Base-by-base conservation (phyloP, 2,113 vertebrate genomes). In the Vidua macroura region DNA sequence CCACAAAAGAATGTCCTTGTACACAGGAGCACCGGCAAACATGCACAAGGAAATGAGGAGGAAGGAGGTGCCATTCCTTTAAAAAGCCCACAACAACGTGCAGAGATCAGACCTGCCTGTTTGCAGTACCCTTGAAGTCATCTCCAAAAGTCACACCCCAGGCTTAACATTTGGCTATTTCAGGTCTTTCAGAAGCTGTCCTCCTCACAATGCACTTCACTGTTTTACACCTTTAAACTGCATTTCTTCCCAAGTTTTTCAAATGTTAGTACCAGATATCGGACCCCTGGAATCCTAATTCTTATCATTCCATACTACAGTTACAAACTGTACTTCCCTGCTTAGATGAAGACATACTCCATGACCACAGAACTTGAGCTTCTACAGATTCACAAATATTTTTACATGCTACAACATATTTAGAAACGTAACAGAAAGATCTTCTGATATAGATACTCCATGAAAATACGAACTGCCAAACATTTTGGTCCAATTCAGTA, bases 101-200 rank as follows among this genome's bases (percentile, higher is more conserved):
- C n/a, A n/a, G n/a, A n/a, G n/a, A n/a, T n/a, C n/a, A n/a, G n/a
- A n/a, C n/a, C n/a, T n/a, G n/a, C n/a, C n/a, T n/a, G n/a, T n/a
- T n/a, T n/a, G n/a, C n/a, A n/a, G n/a, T n/a, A n/a, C n/a, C n/a
- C n/a, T n/a, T n/a, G n/a, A n/a, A 25, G n/a, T 63, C 12, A 78
- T 17, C 18, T 41, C 4, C 1, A 33, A n/a, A 83, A 68, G 10
- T 16, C 49, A 92, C 7, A 52, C 1, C 1, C 10, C 31, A 28
- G 24, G n/a, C 0, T 0, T 52, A 76, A 64, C 4, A 20, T 0
- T 44, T 5, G 22, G 12, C 10, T 60, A 51, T 35, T 31, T 56
- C 12, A 49, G 7, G 11, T 46, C 28, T 60, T 64, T 21, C 0
- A 2, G 37, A 74, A 86, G 24, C 3, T 52, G 13, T 9, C 37